Conservation (phyloP, 1,140 invertebrate species). For the Zaprionus kolodkinae region DNA sequence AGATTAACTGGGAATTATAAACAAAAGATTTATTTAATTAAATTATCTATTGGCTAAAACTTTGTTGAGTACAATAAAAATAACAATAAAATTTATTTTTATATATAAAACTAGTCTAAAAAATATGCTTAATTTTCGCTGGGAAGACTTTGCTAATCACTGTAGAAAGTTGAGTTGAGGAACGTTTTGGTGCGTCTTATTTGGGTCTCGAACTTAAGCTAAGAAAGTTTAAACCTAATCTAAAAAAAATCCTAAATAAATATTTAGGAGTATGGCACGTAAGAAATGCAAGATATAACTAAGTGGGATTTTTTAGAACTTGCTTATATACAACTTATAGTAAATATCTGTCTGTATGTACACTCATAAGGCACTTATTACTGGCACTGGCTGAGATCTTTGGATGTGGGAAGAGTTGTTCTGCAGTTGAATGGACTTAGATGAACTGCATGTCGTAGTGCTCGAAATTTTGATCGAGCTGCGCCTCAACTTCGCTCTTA, state of each 20-base stretch:
- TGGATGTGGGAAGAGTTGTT: conserved; percentile 29
- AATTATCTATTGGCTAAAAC: conserved; percentile 16
- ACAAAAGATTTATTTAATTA: conserved; percentile 22
- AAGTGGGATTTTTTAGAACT: not conserved
- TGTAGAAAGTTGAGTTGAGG: conserved; percentile 40
- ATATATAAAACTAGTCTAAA: conserved; percentile 15
- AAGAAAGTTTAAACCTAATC: not conserved
- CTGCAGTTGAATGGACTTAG: conserved; percentile 35
- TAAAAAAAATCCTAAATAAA: not conserved
- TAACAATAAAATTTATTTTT: conserved; percentile 19
- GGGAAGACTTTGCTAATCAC: conserved; percentile 73
- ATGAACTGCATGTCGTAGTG: conserved; percentile 77
- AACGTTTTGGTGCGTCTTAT: conserved; percentile 36
- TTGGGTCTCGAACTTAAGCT: not conserved
- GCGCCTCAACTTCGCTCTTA: conserved; percentile 48
- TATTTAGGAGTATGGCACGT: not conserved
- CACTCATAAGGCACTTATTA: conserved; percentile 17
- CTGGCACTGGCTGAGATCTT: conserved; percentile 71
- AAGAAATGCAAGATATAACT: not conserved
- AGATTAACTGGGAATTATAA: not conserved
- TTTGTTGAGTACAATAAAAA: not conserved
- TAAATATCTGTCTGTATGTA: not conserved
- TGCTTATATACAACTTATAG: conserved; percentile 38
- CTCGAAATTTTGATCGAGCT: conserved; percentile 73
- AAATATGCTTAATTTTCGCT: conserved; percentile 26